Conservation (phyloP, 1,140 invertebrate species). For the Charaxes varanes region DNA sequence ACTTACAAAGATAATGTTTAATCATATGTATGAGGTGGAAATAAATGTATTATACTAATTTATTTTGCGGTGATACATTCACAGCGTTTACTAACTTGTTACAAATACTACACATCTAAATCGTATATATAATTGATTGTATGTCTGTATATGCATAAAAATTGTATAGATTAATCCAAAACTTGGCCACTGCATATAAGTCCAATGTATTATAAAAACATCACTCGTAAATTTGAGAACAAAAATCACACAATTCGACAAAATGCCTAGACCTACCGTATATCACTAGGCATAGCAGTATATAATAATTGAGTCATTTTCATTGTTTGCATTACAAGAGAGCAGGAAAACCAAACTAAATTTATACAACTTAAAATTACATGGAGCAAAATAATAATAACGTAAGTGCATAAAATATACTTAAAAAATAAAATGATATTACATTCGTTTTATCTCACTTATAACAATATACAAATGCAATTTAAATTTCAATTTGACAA, state of each 20-base stretch:
- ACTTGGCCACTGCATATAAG: constrained; percentile 57
- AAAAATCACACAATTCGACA: constrained; percentile 17
- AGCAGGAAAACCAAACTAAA: constrained; percentile 51
- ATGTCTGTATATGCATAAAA: constrained; percentile 67
- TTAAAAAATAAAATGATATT: constrained; percentile 48
- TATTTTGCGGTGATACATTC: constrained; percentile 23
- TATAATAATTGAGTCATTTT: constrained; percentile 24
- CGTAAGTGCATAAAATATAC: constrained; percentile 30
- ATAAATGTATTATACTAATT: constrained; percentile 33
- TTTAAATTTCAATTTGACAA: constrained; percentile 47
- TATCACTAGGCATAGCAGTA: constrained; percentile 36
- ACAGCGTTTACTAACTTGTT: constrained; percentile 47
- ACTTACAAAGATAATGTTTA: constrained; percentile 46
- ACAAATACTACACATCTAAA: constrained; percentile 65
- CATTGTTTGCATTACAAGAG: constrained; percentile 42
- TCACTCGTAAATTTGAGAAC: constrained; percentile 5
- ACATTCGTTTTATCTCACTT: constrained; percentile 39
- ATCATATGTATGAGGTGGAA: constrained; percentile 47
- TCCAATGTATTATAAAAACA: constrained; percentile 27
- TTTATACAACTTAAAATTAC: constrained; percentile 61
- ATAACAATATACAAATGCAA: constrained; percentile 56
- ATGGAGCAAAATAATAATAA: constrained; percentile 35
- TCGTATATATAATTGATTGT: constrained; percentile 52
- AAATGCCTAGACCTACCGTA: constrained; percentile 23
- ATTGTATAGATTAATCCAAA: constrained; percentile 64